phyloP scores from a whole-genome alignment of 2,888 invertebrate genomes.

The Polyploca ridens region DNA sequence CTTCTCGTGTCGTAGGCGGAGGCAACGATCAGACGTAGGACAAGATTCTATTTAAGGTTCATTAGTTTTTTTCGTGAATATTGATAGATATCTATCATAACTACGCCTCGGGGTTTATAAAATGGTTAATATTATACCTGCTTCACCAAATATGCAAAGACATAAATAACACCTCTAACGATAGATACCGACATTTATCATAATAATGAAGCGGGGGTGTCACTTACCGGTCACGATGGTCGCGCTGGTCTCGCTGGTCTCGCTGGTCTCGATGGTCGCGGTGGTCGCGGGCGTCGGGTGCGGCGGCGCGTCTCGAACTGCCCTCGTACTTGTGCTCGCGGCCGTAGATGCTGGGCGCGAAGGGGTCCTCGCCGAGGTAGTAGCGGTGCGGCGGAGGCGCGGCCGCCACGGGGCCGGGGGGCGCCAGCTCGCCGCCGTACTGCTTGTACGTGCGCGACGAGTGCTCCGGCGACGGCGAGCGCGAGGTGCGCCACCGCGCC shows the following conservation, averaged over 20 bases:
- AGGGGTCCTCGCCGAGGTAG: slow-evolving; percentile 94
- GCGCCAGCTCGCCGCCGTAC: slow-evolving; percentile 79
- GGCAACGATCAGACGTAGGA: slow-evolving; percentile 55
- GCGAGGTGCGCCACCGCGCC: slow-evolving; percentile 86
- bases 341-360: slow-evolving; percentile 92
- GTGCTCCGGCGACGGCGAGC: slow-evolving; percentile 85
- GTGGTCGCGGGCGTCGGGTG: slow-evolving; percentile 71
- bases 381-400: slow-evolving; percentile 88
- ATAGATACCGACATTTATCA: neutral
- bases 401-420: slow-evolving; percentile 48
- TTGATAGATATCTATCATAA: slow-evolving; percentile 28
- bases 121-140: slow-evolving; percentile 16
- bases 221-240: slow-evolving; percentile 70
- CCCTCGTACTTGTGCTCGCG: slow-evolving; percentile 93
- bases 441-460: slow-evolving; percentile 79
- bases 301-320: slow-evolving; percentile 80
- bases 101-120: slow-evolving; percentile 20
- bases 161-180: slow-evolving; percentile 15
- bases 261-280: slow-evolving; percentile 28
- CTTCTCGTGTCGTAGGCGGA: slow-evolving; percentile 60
- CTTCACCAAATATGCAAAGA: slow-evolving; percentile 13
- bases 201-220: slow-evolving; percentile 16
- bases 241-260: too few species aligned
- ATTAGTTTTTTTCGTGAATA: slow-evolving; percentile 49
- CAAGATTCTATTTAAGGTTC: slow-evolving; percentile 75